phyloP scores from a whole-genome alignment of 2,113 vertebrate genomes.

The Isurus oxyrinchus region DNA sequence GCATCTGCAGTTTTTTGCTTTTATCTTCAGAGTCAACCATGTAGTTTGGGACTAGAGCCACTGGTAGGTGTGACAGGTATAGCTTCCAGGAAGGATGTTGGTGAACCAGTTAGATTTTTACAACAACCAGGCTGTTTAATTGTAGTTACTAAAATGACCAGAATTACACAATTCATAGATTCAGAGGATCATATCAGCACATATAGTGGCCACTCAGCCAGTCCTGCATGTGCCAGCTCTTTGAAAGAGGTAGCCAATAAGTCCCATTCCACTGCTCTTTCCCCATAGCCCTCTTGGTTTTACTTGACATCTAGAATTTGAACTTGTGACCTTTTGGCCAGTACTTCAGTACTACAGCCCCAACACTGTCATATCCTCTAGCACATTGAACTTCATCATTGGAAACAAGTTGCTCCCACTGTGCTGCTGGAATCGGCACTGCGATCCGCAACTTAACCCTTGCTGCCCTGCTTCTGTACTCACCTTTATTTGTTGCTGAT shows the following conservation, averaged over 20 bases:
- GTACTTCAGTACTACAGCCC: too few relatives aligned
- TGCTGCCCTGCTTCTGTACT: neutral
- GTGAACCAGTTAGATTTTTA: too few relatives aligned
- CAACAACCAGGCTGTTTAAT: too few relatives aligned
- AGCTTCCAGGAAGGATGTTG: too few relatives aligned
- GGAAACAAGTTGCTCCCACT: neutral
- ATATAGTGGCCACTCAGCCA: neutral
- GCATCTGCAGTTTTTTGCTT: too few relatives aligned
- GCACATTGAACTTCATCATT: neutral
- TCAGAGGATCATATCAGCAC: neutral
- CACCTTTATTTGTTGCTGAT: neutral
- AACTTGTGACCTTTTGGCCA: too few relatives aligned
- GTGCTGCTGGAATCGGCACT: neutral
- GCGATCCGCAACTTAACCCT: neutral
- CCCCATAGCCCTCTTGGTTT: neutral
- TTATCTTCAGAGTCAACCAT: too few relatives aligned
- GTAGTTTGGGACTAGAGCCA: too few relatives aligned
- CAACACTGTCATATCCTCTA: too few relatives aligned
- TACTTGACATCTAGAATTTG: too few relatives aligned
- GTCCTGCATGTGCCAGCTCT: neutral
- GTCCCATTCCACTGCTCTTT: neutral
- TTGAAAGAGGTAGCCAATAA: neutral
- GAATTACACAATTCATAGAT: neutral
- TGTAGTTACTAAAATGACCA: too few relatives aligned
- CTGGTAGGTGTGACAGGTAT: too few relatives aligned